Evolutionary conservation across 2,113 vertebrate genomes (phyloP), one percentile per base, ranked within the genome.

Genomic region (Halichoerus grypus): DNA sequence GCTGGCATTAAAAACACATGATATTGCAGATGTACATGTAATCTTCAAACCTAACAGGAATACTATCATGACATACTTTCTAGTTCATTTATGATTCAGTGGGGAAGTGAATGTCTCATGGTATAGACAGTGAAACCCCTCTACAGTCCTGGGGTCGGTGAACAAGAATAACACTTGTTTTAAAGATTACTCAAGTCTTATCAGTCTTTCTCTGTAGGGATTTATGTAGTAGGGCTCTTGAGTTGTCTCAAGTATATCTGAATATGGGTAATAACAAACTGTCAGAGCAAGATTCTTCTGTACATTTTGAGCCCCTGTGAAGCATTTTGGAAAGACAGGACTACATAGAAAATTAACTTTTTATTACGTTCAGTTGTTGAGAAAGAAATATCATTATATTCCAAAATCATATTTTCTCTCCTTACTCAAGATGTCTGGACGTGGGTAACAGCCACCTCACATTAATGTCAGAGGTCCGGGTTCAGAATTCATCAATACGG

Each of bases 251-350:
- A 77, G 84, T 33, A 51, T 39, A 36, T 39, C 67, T 49, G 77
- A 85, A 51, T 55, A 39, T 15, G 28, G 28, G 22, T 31, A 10
- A 65, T 33, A 33, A 53, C 24, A 31, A 84, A 79, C 57, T 46
- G 28, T 82, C 46, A 36, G 16, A 53, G 51, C 4, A 51, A 88
- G 57, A 42, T 13, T 63, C 46, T 81, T 81, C 57, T 55, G 49
- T 71, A 76, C 76, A 36, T 21, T 46, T 6, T 61, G 82, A 97
- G 74, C 57, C 89, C 85, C 87, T n/a, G 18, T 19, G 80, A 94
- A 96, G 69, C 92, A 91, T 95, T 96, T 84, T 55, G n/a, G 77
- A 97, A 95, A 97, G 96, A 96, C 94, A 97, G 72, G 71, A 94
- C 57, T 82, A 88, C 71, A 79, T 89, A 97, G 92, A 95, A 97